Conservation (phyloP, 2,113 vertebrate species). For the Lophotis ruficrista region DNA sequence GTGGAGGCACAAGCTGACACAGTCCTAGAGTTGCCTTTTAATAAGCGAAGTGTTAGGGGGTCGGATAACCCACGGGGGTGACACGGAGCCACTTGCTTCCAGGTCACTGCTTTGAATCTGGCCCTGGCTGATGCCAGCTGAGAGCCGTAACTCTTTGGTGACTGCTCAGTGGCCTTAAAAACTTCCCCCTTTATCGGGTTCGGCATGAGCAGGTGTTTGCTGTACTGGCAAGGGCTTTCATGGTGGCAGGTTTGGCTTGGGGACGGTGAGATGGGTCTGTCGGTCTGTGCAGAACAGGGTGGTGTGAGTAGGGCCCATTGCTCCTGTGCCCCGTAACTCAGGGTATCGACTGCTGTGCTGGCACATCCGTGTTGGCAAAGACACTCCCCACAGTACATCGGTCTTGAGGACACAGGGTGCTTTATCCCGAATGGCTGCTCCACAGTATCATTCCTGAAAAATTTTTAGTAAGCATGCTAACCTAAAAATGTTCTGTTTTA, state of each 20-base stretch:
- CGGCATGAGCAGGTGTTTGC: neutral
- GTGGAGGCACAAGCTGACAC: neutral
- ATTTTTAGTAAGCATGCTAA: neutral
- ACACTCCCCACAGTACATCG: neutral
- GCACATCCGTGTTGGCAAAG: neutral
- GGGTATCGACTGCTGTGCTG: fast-evolving
- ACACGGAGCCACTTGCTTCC: slow-evolving; percentile 47
- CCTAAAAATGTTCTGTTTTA: neutral
- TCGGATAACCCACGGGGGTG: neutral
- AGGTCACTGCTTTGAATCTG: slow-evolving; percentile 62
- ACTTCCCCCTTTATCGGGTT: neutral
- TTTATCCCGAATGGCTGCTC: neutral
- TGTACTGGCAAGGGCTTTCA: neutral
- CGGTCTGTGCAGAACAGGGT: neutral
- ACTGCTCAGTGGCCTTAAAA: neutral
- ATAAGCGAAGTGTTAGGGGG: slow-evolving; percentile 57
- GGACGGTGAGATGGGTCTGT: neutral
- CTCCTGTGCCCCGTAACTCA: fast-evolving
- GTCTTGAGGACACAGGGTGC: neutral
- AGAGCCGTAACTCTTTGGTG: slow-evolving; percentile 7
- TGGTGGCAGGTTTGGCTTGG: neutral
- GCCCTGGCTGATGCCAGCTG: neutral
- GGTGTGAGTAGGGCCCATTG: fast-evolving
- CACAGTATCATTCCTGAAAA: neutral
- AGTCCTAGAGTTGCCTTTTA: slow-evolving; percentile 24